Conservation (phyloP, 2,888 invertebrate species). For the Incurvaria masculella region DNA sequence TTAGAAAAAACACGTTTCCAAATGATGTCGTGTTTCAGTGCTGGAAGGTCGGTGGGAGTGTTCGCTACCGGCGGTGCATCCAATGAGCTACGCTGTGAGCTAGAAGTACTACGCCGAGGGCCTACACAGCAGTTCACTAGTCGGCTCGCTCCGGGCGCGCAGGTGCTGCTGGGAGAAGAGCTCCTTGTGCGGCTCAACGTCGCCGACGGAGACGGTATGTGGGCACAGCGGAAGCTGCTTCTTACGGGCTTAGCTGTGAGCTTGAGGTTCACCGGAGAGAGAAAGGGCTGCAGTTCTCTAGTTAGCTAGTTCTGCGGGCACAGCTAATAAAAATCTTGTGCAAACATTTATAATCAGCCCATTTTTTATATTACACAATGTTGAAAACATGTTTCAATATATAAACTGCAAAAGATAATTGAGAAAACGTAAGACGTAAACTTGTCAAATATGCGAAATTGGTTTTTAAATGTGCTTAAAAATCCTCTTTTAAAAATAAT, state of each 20-base stretch:
- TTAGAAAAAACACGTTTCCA: too few relatives aligned
- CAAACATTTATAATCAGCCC: too few relatives aligned
- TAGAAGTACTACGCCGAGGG: conserved; percentile 44
- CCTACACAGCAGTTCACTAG: conserved; percentile 44
- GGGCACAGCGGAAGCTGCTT: not conserved
- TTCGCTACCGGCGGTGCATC: conserved; percentile 48
- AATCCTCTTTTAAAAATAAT: too few relatives aligned
- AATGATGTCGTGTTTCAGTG: conserved; percentile 23
- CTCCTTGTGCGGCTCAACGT: conserved; percentile 50
- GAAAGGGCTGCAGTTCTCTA: not conserved
- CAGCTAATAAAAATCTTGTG: too few relatives aligned
- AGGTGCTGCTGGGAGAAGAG: conserved; percentile 57
- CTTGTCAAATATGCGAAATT: too few relatives aligned
- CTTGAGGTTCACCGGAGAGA: not conserved
- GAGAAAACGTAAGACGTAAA: too few relatives aligned
- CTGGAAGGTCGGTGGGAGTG: conserved; percentile 30
- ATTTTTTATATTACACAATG: too few relatives aligned
- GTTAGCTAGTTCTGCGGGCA: too few relatives aligned
- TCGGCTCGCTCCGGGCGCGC: conserved; percentile 45
- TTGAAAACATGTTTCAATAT: too few relatives aligned
- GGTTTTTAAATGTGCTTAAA: too few relatives aligned
- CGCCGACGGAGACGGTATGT: conserved; percentile 52
- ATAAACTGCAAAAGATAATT: too few relatives aligned
- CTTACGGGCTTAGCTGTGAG: not conserved
- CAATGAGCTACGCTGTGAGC: conserved; percentile 48